phyloP scores from a whole-genome alignment of 2,888 invertebrate species.

The Torymus tubicola region DNA sequence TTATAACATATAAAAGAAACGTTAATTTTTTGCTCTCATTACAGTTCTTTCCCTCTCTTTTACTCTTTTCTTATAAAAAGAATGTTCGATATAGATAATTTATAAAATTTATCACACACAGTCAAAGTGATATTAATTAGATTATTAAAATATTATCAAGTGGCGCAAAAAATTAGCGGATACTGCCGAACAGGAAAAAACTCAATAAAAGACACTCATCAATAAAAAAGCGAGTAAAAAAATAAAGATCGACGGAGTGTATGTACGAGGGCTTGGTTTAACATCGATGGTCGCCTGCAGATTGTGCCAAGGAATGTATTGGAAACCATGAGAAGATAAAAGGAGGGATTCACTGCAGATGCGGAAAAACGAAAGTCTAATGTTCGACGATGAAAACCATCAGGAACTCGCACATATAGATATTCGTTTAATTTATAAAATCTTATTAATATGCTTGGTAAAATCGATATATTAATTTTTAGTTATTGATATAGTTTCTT shows the following conservation, averaged over 20 bases:
- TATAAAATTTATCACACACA: no score
- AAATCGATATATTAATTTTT: neutral
- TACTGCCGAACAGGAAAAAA: neutral
- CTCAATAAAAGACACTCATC: conserved; percentile 33
- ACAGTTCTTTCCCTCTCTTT: no score
- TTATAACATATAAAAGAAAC: no score
- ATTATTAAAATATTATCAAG: conserved; percentile 31
- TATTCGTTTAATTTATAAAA: neutral
- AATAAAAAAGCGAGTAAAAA: conserved; percentile 24
- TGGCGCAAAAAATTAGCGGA: conserved; percentile 18
- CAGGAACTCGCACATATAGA: neutral
- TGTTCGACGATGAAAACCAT: neutral
- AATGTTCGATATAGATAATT: no score
- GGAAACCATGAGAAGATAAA: conserved; percentile 33
- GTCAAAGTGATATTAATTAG: conserved; percentile 15
- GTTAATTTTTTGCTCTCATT: no score
- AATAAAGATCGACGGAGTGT: conserved; percentile 16
- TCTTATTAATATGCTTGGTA: neutral
- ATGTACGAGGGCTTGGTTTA: conserved; percentile 20
- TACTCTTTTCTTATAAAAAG: no score
- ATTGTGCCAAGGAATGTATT: conserved; percentile 34
- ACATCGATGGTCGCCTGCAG: conserved; percentile 11
- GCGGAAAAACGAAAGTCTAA: conserved; percentile 32
- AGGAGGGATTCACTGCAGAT: neutral
- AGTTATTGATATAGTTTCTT: neutral